Conservation (phyloP, 2,888 invertebrate species). For the Hydrotaea cyrtoneurina region DNA sequence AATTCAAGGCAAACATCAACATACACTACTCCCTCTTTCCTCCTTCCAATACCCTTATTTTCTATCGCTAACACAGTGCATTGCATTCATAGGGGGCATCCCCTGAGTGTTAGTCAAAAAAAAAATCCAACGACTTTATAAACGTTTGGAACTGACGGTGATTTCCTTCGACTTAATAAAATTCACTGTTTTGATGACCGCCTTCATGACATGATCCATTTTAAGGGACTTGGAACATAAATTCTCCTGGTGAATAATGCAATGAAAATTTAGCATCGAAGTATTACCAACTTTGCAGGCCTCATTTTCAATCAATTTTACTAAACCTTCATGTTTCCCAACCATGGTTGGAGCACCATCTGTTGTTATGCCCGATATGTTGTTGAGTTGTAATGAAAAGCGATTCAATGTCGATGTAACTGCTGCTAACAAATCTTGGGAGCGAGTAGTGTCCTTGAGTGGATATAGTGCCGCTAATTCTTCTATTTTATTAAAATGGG, state of each 20-base stretch:
- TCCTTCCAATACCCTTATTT: too few relatives aligned
- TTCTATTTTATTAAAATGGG: conserved; percentile 21
- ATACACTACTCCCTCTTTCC: too few relatives aligned
- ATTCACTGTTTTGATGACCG: background rate
- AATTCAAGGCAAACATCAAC: too few relatives aligned
- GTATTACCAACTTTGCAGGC: too few relatives aligned
- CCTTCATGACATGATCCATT: background rate
- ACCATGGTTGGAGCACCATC: conserved; percentile 13
- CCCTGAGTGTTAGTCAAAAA: too few relatives aligned
- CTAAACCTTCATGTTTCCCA: conserved; percentile 20
- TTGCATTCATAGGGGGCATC: too few relatives aligned
- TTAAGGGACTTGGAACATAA: conserved; percentile 23
- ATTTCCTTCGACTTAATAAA: conserved; percentile 31
- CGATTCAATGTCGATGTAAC: conserved; percentile 1
- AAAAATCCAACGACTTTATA: conserved; percentile 17
- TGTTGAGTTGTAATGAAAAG: background rate
- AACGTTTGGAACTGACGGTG: background rate
- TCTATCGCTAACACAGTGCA: background rate
- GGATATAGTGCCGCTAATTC: conserved; percentile 33
- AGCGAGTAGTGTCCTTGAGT: conserved; percentile 20
- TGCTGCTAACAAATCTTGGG: background rate
- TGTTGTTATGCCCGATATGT: background rate
- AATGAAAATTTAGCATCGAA: conserved; percentile 25
- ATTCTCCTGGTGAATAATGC: conserved; percentile 39
- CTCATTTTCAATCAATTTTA: too few relatives aligned